Evolutionary conservation across 2,888 invertebrate genomes (phyloP).

Genomic region (Drosophila pegasa): DNA sequence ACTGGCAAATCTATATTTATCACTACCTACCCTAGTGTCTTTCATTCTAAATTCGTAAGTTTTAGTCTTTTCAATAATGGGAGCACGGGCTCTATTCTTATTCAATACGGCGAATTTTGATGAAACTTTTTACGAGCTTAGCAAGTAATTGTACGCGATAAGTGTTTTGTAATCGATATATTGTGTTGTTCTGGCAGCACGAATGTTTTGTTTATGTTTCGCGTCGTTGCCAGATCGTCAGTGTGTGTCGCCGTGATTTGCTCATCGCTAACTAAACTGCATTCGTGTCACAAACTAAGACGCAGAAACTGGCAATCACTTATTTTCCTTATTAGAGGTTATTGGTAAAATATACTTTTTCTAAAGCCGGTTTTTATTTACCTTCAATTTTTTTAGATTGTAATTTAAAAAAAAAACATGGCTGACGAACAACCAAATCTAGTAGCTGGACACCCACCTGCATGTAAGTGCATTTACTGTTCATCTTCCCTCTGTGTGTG

Average conservation of each 20-base stretch:
- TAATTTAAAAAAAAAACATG: conserved; percentile 64
- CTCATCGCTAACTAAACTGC: conserved; percentile 60
- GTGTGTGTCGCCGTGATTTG: not conserved
- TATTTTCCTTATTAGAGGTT: conserved; percentile 32
- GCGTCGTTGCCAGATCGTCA: conserved; percentile 16
- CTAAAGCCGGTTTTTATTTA: not conserved
- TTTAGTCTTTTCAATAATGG: not conserved
- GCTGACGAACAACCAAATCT: conserved; percentile 89
- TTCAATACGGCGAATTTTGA: conserved; percentile 43
- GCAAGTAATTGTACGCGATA: conserved; percentile 14
- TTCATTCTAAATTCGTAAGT: conserved; percentile 61
- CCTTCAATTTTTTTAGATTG: conserved; percentile 22
- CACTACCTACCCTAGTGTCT: conserved; percentile 74
- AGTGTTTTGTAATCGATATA: not conserved
- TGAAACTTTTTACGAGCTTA: conserved; percentile 25
- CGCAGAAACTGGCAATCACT: conserved; percentile 21
- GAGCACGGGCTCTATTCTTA: conserved; percentile 13
- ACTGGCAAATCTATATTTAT: conserved; percentile 24
- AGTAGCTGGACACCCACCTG: conserved; percentile 95
- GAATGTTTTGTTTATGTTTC: conserved; percentile 43
- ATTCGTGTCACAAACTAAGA: conserved; percentile 76
- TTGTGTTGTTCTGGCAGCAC: conserved; percentile 2
- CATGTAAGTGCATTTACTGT: conserved; percentile 87
- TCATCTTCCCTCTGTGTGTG: not conserved
- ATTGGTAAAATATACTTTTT: not conserved